These are phyloP conservation scores for Philaenus spumarius DNA, from an alignment of 1,140 invertebrate genomes.

Conservation along the genomic window DNA sequence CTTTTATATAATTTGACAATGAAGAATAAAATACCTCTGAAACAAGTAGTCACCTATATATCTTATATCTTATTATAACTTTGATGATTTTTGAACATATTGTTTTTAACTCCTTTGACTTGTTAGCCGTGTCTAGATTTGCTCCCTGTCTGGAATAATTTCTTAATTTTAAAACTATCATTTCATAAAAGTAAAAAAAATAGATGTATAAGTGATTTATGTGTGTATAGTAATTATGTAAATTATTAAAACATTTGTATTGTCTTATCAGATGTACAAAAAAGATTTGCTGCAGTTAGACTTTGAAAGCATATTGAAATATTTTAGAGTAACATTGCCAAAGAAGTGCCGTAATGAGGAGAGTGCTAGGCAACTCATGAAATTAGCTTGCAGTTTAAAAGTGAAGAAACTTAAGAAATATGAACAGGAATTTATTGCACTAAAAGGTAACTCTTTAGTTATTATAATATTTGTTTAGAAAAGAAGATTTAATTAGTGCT, in stretches of 20 bases:
- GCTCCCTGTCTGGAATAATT: no score
- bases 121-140: no score
- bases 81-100: no score
- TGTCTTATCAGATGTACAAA: conserved; percentile 59
- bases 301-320: conserved; percentile 91
- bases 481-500: conserved; percentile 35
- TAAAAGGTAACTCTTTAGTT: conserved; percentile 60
- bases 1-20: no score
- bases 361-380: conserved; percentile 79
- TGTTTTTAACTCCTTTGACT: no score
- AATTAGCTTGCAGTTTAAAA: conserved; percentile 83
- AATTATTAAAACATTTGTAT: not conserved
- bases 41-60: no score
- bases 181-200: no score
- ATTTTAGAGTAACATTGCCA: conserved; percentile 90
- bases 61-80: no score
- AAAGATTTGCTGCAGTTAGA: conserved; percentile 92
- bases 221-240: no score
- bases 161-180: no score
- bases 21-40: no score
- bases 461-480: not conserved
- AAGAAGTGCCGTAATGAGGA: conserved; percentile 93
- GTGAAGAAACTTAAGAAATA: conserved; percentile 94
- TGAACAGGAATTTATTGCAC: conserved; percentile 81
- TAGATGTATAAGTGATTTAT: no score